Evolutionary conservation across 2,797 vertebrate species (phyloP).

Genomic region (Gymnothorax reevesii): DNA sequence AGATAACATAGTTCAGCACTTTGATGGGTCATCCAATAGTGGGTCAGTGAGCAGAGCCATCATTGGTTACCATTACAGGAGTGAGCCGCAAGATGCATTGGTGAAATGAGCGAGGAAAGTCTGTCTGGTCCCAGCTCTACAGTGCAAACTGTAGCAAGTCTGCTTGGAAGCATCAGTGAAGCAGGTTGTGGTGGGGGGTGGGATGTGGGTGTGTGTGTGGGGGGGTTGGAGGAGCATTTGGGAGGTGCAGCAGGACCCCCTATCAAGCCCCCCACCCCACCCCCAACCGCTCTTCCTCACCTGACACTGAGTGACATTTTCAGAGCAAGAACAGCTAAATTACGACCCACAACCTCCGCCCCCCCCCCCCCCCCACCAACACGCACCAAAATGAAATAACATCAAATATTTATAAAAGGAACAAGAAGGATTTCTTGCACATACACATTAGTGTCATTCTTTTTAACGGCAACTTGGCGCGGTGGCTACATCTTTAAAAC

Average conservation of each 20-base stretch:
- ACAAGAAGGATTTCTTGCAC: constrained; percentile 65
- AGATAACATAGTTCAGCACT: neutral
- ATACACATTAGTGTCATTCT: constrained; percentile 69
- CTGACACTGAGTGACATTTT: constrained; percentile 50
- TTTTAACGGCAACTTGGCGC: constrained; percentile 53
- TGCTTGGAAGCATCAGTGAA: neutral
- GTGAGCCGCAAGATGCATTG: neutral
- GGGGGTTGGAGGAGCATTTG: too few relatives aligned
- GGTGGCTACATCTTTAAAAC: constrained; percentile 72
- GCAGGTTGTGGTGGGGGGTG: neutral
- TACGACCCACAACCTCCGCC: too few relatives aligned
- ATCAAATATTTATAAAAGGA: constrained; percentile 73
- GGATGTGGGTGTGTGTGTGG: neutral
- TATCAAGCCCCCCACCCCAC: constrained; percentile 22
- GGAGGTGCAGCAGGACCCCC: constrained; percentile 39
- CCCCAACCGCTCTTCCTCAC: constrained; percentile 28
- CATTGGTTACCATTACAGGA: neutral
- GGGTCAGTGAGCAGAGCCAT: neutral
- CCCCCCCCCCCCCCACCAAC: constrained; percentile 43
- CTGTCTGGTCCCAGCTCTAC: neutral
- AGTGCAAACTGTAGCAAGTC: neutral
- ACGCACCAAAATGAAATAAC: constrained; percentile 48
- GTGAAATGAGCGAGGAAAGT: neutral
- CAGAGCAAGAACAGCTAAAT: constrained; percentile 53
- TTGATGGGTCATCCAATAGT: neutral